Evolutionary conservation across 53 echinoderm and acorn worm species (phyloP), one percentile per base, ranked within the genome.

Genomic region (Holothuria scabra): DNA sequence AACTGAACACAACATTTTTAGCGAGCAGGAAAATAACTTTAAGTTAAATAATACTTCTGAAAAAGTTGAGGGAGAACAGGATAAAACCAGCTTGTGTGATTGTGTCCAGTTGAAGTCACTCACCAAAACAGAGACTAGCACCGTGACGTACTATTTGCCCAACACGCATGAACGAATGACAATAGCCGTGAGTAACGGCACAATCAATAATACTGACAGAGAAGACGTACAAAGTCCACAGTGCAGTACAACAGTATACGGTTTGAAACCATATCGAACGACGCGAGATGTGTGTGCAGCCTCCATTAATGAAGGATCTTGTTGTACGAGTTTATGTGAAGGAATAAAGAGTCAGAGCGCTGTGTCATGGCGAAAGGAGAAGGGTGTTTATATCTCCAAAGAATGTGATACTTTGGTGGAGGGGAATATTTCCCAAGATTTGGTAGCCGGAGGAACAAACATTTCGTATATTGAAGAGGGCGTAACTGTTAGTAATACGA

Each of bases 171-270:
- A 59, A 64, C 38, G 46, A 48, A 63, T 37, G 62, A 81, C 82
- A 81, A 81, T 21, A 81, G 82, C 21, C 82, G 62, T 63, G 82
- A 81, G 64, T 64, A 81, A 81, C 82, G 64, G 82, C 41, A 38
- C 32, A 60, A 81, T 81, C 82, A 81, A 81, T 81, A 81, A 25
- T n/a, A n/a, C n/a, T 33, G 14, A 32, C 21, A 44, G 37, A 24
- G 23, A 12, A 1, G 14, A 11, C 24, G 82, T 46, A 20, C 82
- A 64, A 41, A 81, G 82, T 81, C 62, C 82, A 81, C 35, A 28
- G 60, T 9, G 25, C 19, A 61, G 14, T 11, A 28, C 44, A 63
- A 14, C n/a, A 37, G 65, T 29, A 0, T 52, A 52, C 8, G 18
- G 52, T 14, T 52, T 52, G 52, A 52, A 79, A 8, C 74, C 20